These are phyloP conservation scores for Xenopus laevis DNA, from an alignment of 2,113 vertebrate species.

Conservation along the genomic window DNA sequence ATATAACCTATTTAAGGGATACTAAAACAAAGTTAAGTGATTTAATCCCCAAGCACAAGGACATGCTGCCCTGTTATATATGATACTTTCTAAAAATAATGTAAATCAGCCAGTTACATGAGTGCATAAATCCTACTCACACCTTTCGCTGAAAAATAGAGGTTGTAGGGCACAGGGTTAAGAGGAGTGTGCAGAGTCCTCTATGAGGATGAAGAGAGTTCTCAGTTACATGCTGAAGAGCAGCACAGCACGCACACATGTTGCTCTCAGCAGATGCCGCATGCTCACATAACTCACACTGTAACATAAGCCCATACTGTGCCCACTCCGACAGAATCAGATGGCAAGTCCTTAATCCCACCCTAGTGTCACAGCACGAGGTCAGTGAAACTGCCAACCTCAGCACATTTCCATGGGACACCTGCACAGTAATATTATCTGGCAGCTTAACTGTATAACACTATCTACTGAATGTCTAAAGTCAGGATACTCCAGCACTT, in stretches of 20 bases:
- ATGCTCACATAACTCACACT: constrained; percentile 53
- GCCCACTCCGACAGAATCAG: constrained; percentile 39
- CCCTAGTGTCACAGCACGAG: constrained; percentile 51
- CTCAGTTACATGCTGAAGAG: constrained; percentile 59
- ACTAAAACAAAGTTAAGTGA: too few relatives aligned
- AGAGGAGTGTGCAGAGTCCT: too few relatives aligned
- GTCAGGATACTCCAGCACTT: constrained; percentile 30
- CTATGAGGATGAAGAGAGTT: constrained; percentile 39
- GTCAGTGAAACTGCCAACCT: constrained; percentile 51
- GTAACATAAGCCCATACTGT: constrained; percentile 50
- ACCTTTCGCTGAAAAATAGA: too few relatives aligned
- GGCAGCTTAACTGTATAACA: constrained; percentile 62
- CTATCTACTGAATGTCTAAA: constrained; percentile 48
- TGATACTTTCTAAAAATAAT: too few relatives aligned
- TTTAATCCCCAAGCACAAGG: too few relatives aligned
- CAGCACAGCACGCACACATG: constrained; percentile 28
- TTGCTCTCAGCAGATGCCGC: constrained; percentile 49
- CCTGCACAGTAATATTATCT: constrained; percentile 71
- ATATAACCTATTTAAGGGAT: too few relatives aligned
- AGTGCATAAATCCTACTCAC: too few relatives aligned
- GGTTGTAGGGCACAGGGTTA: too few relatives aligned
- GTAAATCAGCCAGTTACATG: too few relatives aligned
- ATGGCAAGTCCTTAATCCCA: constrained; percentile 53
- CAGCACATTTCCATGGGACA: constrained; percentile 66
- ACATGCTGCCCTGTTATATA: too few relatives aligned